Conservation (phyloP, 2,113 vertebrate species). For the Brienomyrus brachyistius region DNA sequence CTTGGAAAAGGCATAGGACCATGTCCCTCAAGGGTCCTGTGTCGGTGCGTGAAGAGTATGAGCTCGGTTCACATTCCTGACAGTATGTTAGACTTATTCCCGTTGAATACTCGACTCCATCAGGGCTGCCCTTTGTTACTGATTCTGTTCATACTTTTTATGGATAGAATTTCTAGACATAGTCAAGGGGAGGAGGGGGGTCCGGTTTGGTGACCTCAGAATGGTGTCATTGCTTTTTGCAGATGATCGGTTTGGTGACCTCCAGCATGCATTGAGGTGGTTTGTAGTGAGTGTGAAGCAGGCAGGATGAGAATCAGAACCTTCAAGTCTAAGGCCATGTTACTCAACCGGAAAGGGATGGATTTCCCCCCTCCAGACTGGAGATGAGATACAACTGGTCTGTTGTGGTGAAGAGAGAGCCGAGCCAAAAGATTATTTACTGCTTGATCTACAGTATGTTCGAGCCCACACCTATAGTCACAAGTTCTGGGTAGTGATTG, state of each 20-base stretch:
- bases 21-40: background rate
- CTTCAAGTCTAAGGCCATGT: too few relatives aligned
- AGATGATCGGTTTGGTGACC: background rate
- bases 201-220: background rate
- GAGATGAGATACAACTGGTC: background rate
- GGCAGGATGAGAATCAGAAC: too few relatives aligned
- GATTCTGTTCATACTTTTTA: background rate
- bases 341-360: background rate
- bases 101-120: background rate
- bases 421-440: background rate
- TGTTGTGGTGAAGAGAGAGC: background rate
- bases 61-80: background rate
- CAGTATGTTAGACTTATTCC: background rate
- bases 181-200: background rate
- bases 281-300: background rate
- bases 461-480: background rate
- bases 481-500: background rate
- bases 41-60: background rate
- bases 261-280: background rate
- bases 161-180: background rate
- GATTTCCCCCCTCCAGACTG: background rate
- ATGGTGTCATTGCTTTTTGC: background rate
- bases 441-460: background rate
- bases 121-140: background rate
- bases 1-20: background rate